phyloP scores from a whole-genome alignment of 2,113 vertebrate genomes.

The Ctenodactylus gundi region DNA sequence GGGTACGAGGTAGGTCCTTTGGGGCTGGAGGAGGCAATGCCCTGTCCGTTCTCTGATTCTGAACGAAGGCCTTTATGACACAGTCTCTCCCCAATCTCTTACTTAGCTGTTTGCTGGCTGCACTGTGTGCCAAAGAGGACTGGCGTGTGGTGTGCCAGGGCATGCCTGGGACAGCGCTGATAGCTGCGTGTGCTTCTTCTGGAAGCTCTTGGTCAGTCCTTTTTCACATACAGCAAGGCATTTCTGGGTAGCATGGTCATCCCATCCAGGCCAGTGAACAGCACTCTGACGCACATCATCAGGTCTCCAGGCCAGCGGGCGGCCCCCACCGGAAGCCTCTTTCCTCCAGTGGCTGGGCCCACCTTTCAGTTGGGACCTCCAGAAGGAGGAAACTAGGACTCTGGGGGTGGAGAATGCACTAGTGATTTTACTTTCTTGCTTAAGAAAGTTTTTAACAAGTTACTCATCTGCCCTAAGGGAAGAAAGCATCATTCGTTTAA shows the following conservation, averaged over 20 bases:
- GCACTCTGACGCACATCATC: neutral
- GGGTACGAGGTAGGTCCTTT: neutral
- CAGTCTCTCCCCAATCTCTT: neutral
- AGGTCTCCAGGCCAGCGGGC: neutral
- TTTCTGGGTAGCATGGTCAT: neutral
- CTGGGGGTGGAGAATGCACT: constrained; percentile 38
- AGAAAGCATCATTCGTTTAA: constrained; percentile 59
- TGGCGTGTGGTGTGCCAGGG: fast-evolving
- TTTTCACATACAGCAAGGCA: fast-evolving
- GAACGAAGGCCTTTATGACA: neutral
- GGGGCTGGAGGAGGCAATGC: neutral
- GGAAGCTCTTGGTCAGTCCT: neutral
- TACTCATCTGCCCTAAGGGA: constrained; percentile 69
- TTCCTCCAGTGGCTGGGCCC: neutral
- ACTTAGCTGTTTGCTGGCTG: neutral
- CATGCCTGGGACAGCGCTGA: neutral
- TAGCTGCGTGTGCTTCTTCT: fast-evolving
- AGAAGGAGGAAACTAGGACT: neutral
- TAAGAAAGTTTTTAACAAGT: constrained; percentile 56
- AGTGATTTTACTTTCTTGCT: constrained; percentile 52
- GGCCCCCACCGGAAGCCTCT: neutral
- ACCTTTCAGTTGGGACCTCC: neutral
- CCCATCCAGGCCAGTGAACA: neutral
- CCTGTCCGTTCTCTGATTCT: neutral
- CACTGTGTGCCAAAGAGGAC: neutral